Base-by-base conservation (phyloP, 2,113 vertebrate species). In the Tragelaphus imberbis region DNA sequence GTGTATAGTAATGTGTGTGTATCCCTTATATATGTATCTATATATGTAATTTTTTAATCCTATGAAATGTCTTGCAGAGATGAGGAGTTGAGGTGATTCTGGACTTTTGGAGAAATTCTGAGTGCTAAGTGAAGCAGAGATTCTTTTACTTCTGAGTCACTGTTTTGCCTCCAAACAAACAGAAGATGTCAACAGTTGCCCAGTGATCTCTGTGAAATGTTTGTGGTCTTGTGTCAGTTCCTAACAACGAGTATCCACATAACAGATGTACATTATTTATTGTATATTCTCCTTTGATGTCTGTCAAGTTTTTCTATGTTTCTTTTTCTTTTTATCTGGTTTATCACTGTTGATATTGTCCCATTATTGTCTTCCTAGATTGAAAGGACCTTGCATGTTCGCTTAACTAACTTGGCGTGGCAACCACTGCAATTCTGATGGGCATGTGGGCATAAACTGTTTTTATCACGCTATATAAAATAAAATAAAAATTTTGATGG, bases 81-180 rank as follows among this genome's bases (percentile, higher is more conserved):
- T 53, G 44, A 95, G 44, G 6, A 84, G n/a, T 2, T 68, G 85
- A 55, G 68, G 27, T 77, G 44, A 59, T 84, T 75, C 56, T 77
- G 36, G 53, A 90, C 25, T 53, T 44, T 15, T 44, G 36, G 36
- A 59, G 92, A 56, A 55, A 56, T 90, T 75, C 84, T 95, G 81
- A 40, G 63, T 85, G 88, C 79, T 92, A 58, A 95, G n/a, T 51
- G 88, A 96, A 96, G 85, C 92, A 49, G 68, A 90, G 91, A 96
- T 98, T 95, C 94, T 75, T 98, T 97, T 25, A 84, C 89, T 93
- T 92, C 53, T 51, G 61, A 94, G 71, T 93, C 95, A 96, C 47
- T 98, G 97, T 96, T 98, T 98, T 95, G 53, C 82, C 77, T 95
- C 84, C 96, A 95, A 98, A 98, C 79, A 97, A 98, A 98, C 63